Base-by-base conservation (phyloP, 2,888 invertebrate genomes). In the Sturmia bella region DNA sequence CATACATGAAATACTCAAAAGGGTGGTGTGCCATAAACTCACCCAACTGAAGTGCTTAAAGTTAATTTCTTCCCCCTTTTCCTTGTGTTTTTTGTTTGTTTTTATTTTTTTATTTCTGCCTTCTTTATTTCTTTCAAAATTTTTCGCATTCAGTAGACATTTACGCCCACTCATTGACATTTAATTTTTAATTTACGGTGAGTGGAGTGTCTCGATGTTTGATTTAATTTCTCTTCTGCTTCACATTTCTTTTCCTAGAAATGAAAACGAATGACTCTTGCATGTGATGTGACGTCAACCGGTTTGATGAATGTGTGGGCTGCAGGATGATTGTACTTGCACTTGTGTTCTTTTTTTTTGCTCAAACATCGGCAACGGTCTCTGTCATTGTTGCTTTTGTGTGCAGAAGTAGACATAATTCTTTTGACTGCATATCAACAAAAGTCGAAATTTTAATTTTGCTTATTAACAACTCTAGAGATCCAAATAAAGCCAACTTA, bases 121-220 rank as follows among this genome's bases (percentile, higher is more conserved):
- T 64, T 57, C 56, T 59, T 75, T 37, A 48, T 39, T 57, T 52
- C 32, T 43, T 43, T 56, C 17, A 37, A 39, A 70, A 27, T 32
- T 72, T 41, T 45, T n/a, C 77, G 69, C 73, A 73, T 52, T 78
- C 52, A 21, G 39, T 64, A 63, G 70, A 52, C 56, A 19, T 52
- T 56, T 61, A 57, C 74, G 66, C 82, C 78, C 78, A 82, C 82
- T 63, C 78, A 78, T 73, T 78, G 74, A 77, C 64, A 41, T 80
- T 61, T 70, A 80, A 76, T 74, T 69, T 70, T 74, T 70, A 70
- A 69, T 69, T 70, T 56, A 63, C 72, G 37, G 27, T 68, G 61
- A 56, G 68, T 41, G 50, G 56, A 48, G 41, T 54, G 69, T 43
- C 56, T 56, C 63, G 63, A 54, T 39, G 68, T 73, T 81, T 66